Evolutionary conservation across 2,797 vertebrate genomes (phyloP).

Genomic region (Acrossocheilus wenchowensis): DNA sequence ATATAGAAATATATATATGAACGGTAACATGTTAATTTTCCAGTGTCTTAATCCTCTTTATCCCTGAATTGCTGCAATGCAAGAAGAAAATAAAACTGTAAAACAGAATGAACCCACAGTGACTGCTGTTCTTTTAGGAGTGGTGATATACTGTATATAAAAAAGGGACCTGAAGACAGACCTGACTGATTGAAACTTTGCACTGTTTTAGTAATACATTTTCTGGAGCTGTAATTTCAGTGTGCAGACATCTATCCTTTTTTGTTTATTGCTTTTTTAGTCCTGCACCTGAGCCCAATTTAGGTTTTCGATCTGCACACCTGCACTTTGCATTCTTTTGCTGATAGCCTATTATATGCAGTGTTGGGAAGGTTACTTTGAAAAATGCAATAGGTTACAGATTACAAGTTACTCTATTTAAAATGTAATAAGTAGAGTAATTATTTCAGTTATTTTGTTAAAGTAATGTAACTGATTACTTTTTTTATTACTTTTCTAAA

Average conservation of each 20-base stretch:
- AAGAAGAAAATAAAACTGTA: not conserved
- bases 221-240: not conserved
- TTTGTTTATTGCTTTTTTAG: not conserved
- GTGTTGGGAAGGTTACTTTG: too few relatives aligned
- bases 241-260: not conserved
- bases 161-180: not conserved
- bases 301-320: too few relatives aligned
- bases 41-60: not conserved
- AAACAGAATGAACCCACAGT: not conserved
- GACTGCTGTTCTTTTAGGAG: not conserved
- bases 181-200: not conserved
- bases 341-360: too few relatives aligned
- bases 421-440: too few relatives aligned
- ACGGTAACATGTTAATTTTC: not conserved
- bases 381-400: too few relatives aligned
- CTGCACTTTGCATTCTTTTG: too few relatives aligned
- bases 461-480: too few relatives aligned
- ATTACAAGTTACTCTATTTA: too few relatives aligned
- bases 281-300: too few relatives aligned
- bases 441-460: too few relatives aligned
- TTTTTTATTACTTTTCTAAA: too few relatives aligned
- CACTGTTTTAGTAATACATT: too few relatives aligned
- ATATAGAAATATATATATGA: not conserved
- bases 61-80: not conserved
- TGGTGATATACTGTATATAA: not conserved